Conservation (phyloP, 2,113 vertebrate species). For the Hassar affinis region DNA sequence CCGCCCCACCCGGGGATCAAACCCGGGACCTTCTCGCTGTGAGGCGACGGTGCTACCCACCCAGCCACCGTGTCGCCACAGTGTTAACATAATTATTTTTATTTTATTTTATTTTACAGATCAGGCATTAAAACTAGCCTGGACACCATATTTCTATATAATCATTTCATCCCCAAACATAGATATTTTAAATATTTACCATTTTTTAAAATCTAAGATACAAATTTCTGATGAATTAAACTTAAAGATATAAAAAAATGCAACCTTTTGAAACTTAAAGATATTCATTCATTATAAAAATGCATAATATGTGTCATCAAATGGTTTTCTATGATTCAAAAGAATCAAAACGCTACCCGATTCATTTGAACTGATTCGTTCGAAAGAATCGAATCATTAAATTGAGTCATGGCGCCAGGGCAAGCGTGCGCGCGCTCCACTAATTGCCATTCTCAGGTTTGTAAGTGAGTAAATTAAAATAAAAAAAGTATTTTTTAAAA, state of each 20-base stretch:
- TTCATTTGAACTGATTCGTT: background rate
- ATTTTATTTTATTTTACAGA: background rate
- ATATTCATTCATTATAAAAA: too few relatives aligned
- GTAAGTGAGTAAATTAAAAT: background rate
- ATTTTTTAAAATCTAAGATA: background rate
- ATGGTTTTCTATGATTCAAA: too few relatives aligned
- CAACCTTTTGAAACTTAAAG: too few relatives aligned
- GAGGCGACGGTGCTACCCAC: too few relatives aligned
- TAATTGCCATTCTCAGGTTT: background rate
- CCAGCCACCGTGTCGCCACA: too few relatives aligned
- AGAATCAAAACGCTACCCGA: background rate
- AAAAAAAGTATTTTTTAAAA: background rate
- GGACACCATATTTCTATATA: background rate
- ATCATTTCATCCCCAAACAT: background rate
- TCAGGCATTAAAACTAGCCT: background rate
- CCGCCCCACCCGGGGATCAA: too few relatives aligned
- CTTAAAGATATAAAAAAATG: too few relatives aligned
- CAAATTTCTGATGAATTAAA: background rate
- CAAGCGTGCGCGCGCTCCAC: background rate
- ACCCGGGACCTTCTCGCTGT: too few relatives aligned
- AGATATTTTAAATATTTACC: background rate
- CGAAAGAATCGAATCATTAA: background rate
- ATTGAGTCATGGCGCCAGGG: too few relatives aligned
- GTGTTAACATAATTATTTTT: background rate
- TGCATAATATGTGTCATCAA: too few relatives aligned